Evolutionary conservation across 2,797 vertebrate genomes (phyloP), one percentile per base, ranked within the genome.

Genomic region (Chromobotia macracanthus): DNA sequence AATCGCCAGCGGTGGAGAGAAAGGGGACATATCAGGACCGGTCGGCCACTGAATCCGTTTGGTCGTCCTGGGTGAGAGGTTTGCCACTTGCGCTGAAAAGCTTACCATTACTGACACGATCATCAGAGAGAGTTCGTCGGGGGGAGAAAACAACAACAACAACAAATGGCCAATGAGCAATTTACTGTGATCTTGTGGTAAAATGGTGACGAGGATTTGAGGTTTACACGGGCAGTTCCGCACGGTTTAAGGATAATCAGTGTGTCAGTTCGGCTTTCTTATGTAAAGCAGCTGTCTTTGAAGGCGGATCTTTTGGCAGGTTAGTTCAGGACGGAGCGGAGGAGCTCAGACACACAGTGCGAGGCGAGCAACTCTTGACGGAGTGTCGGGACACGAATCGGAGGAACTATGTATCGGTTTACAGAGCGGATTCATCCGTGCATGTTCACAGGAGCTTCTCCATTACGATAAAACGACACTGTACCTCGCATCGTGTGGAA

Each of bases 231-330:
- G 92, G 90, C 94, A 91, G 94, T 94, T 95, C 93, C 92, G 93
- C 94, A 87, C 92, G 93, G 93, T 93, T 94, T 94, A 92, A 89
- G 93, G 94, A 93, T 94, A 95, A 96, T 95, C 93, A 91, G 93
- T 94, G 94, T 95, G 95, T 95, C 95, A 93, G 94, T 94, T 93
- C 94, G 92, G 89, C 95, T 96, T 99, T 98, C 94, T 97, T 94
- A 98, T 97, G 96, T 94, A 96, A 98, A 98, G 93, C 89, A 91
- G 93, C 86, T 92, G 95, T 93, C 93, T 95, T 92, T 94, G 94
- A 89, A 96, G 96, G 95, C 95, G 95, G 95, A 93, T 94, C 93
- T 93, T 86, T 87, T 92, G 90, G 94, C 93, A 93, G 93, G 91
- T 92, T 91, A 90, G 92, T 89, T 89, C 87, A 86, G 92, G 92